Conservation (phyloP, 2,113 vertebrate species). For the Bettongia penicillata region DNA sequence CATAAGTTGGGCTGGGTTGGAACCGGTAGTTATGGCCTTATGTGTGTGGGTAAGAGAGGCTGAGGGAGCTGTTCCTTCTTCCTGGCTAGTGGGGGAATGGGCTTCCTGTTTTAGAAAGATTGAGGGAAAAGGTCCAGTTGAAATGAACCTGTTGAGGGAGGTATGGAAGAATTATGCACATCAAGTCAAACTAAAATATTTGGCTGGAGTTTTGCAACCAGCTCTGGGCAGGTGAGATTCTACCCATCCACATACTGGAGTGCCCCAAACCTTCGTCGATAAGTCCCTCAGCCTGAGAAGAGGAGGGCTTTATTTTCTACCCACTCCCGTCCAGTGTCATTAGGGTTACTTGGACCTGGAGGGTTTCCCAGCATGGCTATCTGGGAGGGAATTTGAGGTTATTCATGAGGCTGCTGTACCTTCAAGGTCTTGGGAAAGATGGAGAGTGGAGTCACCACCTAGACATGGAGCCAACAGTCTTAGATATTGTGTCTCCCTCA, state of each 20-base stretch:
- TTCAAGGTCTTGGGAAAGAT: background rate
- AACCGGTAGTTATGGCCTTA: background rate
- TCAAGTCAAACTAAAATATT: background rate
- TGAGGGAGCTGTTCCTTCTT: background rate
- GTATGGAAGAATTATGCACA: background rate
- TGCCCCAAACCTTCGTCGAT: background rate
- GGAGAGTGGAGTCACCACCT: background rate
- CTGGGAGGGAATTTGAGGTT: background rate
- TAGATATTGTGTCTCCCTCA: background rate
- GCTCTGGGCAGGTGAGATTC: background rate
- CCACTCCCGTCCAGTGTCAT: background rate
- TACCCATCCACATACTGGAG: background rate
- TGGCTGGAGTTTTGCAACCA: background rate
- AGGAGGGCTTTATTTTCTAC: background rate
- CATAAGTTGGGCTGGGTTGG: background rate
- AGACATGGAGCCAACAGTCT: background rate
- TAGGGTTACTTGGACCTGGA: background rate
- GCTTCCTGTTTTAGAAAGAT: background rate
- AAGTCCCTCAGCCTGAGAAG: background rate
- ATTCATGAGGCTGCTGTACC: background rate
- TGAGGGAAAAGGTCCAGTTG: background rate
- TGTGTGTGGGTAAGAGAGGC: background rate
- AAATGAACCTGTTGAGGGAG: background rate
- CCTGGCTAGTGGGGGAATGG: background rate
- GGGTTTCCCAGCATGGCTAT: background rate